Evolutionary conservation across 2,888 invertebrate genomes (phyloP).

Genomic region (Nemoura dubitans): DNA sequence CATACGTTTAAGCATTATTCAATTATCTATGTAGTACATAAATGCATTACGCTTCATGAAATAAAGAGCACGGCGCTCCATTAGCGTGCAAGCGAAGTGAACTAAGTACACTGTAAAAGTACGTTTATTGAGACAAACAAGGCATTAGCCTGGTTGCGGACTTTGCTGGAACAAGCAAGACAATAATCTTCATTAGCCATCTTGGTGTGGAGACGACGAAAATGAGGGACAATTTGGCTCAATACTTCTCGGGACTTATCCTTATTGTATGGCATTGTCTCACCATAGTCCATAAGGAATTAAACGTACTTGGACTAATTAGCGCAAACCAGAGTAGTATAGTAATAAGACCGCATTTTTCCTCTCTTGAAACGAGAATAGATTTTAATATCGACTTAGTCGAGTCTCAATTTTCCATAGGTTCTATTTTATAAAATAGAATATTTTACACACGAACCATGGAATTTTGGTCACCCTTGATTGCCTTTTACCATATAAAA

Average conservation of each 20-base stretch:
- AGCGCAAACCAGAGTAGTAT: no score
- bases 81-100: neutral
- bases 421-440: neutral
- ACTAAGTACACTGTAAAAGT: neutral
- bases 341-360: no score
- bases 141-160: neutral
- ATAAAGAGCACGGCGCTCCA: neutral
- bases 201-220: neutral
- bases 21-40: neutral
- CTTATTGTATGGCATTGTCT: no score
- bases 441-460: neutral
- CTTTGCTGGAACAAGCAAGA: neutral
- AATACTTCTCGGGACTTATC: no score
- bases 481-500: neutral
- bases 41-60: slow-evolving; percentile 7
- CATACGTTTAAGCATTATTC: neutral
- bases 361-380: no score
- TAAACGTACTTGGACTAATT: no score
- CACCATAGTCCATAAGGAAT: no score
- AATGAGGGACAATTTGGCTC: neutral
- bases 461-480: neutral
- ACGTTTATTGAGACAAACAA: neutral
- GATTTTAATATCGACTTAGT: neutral
- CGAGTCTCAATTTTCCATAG: no score
- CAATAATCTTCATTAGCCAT: neutral